phyloP scores from a whole-genome alignment of 2,113 vertebrate species.

The Apteryx owenii region DNA sequence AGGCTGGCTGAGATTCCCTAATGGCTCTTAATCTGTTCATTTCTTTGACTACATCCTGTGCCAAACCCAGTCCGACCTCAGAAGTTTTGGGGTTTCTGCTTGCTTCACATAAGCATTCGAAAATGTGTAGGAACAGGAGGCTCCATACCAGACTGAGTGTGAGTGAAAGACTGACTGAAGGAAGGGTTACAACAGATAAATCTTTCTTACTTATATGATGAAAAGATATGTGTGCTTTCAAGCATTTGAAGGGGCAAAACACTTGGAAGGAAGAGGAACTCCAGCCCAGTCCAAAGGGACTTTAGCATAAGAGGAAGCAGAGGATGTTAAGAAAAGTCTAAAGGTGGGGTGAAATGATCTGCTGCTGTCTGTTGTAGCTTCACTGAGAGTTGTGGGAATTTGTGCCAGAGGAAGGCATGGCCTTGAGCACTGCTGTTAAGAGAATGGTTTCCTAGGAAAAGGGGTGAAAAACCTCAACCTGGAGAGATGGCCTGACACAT shows the following conservation, averaged over 20 bases:
- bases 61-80: background rate
- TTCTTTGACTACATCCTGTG: constrained; percentile 22
- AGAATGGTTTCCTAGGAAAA: background rate
- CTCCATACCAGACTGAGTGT: background rate
- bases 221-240: background rate
- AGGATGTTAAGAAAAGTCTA: background rate
- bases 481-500: background rate
- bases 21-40: constrained; percentile 35
- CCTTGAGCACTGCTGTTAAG: background rate
- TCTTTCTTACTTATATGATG: background rate
- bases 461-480: background rate
- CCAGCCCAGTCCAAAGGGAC: background rate
- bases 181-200: background rate
- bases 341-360: fast-evolving
- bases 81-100: background rate
- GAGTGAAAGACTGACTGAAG: background rate
- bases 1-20: constrained; percentile 27
- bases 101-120: background rate
- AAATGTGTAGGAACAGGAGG: background rate
- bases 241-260: background rate
- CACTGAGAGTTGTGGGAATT: background rate
- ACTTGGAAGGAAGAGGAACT: background rate
- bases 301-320: background rate
- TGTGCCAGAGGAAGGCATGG: background rate
- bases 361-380: background rate